Evolutionary conservation across 2,113 vertebrate genomes (phyloP).

Genomic region (Engraulis encrasicolus): DNA sequence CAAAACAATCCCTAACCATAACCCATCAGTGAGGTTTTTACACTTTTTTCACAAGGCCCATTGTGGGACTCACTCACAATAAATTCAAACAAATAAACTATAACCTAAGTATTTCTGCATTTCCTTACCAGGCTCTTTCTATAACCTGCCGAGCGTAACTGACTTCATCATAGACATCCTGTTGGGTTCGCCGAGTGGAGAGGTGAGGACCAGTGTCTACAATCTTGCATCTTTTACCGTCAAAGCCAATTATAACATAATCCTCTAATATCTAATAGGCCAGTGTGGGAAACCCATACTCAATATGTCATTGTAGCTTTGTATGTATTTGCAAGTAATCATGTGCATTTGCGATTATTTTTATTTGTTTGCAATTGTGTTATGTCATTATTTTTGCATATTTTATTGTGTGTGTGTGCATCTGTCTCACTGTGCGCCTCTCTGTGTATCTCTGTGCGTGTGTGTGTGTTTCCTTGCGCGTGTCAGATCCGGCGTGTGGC

Average conservation of each 20-base stretch:
- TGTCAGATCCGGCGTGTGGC: conserved; percentile 93
- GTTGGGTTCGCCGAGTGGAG: conserved; percentile 92
- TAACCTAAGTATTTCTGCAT: neutral
- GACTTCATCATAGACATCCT: conserved; percentile 98
- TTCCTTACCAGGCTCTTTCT: conserved; percentile 87
- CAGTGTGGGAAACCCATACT: neutral
- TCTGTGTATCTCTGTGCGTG: neutral
- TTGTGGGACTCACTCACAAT: no score
- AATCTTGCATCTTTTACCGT: neutral
- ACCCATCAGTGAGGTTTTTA: no score
- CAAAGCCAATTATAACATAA: neutral
- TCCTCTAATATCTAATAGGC: neutral
- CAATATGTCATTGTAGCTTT: no score
- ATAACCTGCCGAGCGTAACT: conserved; percentile 90
- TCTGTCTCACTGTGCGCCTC: no score
- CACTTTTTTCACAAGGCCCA: no score
- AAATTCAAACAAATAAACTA: no score
- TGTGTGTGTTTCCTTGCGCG: neutral
- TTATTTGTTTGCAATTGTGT: neutral
- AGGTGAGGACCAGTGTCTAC: conserved; percentile 76
- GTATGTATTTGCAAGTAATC: no score
- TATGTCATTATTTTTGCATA: neutral
- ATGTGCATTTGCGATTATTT: neutral
- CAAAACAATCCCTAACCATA: no score
- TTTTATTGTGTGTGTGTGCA: neutral